A percentile compares a stretch with the other conserved stretches of the same genome.
Conservation (phyloP, 2,113 vertebrate genomes). For the Athene cunicularia region DNA sequence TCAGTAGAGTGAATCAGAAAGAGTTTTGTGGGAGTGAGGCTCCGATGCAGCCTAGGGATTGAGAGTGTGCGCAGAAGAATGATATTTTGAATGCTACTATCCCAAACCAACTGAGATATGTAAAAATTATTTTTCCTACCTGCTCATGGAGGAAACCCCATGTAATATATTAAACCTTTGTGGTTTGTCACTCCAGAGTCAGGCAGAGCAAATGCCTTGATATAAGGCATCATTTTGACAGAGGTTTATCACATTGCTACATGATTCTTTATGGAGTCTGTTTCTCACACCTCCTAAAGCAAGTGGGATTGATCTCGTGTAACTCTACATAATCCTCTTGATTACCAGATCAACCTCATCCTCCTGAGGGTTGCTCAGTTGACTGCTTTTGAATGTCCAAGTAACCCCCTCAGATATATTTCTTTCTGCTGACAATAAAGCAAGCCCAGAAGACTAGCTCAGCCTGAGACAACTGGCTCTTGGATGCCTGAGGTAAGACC, state of each 20-base stretch:
- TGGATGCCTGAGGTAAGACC: background rate
- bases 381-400: background rate
- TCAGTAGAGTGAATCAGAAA: background rate
- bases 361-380: background rate
- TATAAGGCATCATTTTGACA: background rate
- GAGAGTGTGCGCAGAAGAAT: background rate
- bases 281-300: background rate
- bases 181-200: background rate
- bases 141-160: background rate
- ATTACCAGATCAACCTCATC: background rate
- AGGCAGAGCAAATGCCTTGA: background rate
- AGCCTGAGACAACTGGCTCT: background rate
- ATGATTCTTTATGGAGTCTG: background rate
- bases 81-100: background rate
- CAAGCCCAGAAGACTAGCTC: background rate
- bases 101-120: background rate
- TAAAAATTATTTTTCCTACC: background rate
- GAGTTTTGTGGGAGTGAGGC: background rate
- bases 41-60: background rate
- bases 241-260: background rate
- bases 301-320: background rate
- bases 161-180: background rate
- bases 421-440: background rate
- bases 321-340: background rate
- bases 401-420: background rate